Conservation (phyloP, 1,140 invertebrate genomes). For the Drosophila athabasca region DNA sequence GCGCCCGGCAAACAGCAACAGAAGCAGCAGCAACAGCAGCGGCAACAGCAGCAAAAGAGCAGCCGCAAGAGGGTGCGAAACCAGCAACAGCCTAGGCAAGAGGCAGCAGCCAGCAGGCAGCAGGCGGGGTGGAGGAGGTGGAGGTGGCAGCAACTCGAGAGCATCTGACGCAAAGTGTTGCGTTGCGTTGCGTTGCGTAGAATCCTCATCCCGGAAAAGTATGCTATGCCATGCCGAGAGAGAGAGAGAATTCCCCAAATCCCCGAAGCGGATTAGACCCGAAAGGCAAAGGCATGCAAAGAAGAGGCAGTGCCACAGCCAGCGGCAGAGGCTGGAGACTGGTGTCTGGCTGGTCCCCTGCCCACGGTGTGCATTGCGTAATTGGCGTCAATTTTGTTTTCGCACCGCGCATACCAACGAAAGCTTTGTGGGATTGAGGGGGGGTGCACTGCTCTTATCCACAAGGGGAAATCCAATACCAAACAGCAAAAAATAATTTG, state of each 20-base stretch:
- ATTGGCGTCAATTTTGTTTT: constrained; percentile 84
- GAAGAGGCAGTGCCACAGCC: neutral
- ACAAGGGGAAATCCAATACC: constrained; percentile 68
- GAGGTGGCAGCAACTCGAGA: constrained; percentile 54
- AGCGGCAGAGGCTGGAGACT: constrained; percentile 6
- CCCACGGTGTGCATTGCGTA: constrained; percentile 74
- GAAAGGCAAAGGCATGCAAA: constrained; percentile 36
- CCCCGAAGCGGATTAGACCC: constrained; percentile 81
- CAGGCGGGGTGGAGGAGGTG: neutral
- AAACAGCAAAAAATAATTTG: constrained; percentile 75
- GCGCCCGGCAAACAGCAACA: constrained; percentile 47
- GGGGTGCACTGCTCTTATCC: neutral
- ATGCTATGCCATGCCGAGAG: constrained; percentile 61
- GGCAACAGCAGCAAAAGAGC: constrained; percentile 12
- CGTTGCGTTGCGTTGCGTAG: constrained; percentile 19
- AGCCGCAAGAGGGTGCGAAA: constrained; percentile 53
- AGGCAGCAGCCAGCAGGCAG: too few species aligned
- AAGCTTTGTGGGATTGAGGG: constrained; percentile 1
- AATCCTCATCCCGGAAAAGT: constrained; percentile 58
- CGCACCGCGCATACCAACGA: constrained; percentile 81
- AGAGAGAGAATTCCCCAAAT: constrained; percentile 77
- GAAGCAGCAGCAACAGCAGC: constrained; percentile 23
- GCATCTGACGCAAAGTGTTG: constrained; percentile 57
- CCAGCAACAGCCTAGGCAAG: constrained; percentile 27
- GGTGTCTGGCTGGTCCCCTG: constrained; percentile 44